These are phyloP conservation scores for Sycophaga agraensis DNA, from an alignment of 1,140 invertebrate species.

Conservation along the genomic window DNA sequence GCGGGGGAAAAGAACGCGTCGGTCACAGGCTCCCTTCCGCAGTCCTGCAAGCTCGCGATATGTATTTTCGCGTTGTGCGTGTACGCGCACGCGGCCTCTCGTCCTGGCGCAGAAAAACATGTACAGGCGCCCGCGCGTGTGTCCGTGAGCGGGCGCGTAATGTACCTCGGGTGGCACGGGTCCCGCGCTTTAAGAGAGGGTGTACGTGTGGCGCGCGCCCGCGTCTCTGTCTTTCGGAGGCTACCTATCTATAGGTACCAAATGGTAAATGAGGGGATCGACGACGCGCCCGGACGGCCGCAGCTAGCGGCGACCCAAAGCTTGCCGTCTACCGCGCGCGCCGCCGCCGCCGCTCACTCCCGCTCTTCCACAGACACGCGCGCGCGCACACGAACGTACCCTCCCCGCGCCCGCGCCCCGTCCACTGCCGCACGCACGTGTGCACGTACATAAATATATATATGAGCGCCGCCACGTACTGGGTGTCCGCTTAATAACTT, in stretches of 20 bases:
- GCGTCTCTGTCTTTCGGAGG: slow-evolving; percentile 41
- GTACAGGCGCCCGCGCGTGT: neutral
- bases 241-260: slow-evolving; percentile 59
- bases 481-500: no score
- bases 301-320: slow-evolving; percentile 59
- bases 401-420: neutral
- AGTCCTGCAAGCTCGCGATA: no score
- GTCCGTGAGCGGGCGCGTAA: neutral
- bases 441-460: neutral
- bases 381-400: neutral
- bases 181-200: neutral
- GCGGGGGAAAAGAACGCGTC: no score
- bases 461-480: no score
- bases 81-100: no score
- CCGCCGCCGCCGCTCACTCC: slow-evolving; percentile 36
- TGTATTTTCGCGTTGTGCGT: no score
- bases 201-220: slow-evolving; percentile 1
- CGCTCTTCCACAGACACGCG: neutral
- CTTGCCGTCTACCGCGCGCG: slow-evolving; percentile 55
- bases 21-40: no score
- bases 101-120: no score
- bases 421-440: neutral
- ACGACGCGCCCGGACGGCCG: slow-evolving; percentile 53
- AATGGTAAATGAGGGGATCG: slow-evolving; percentile 60
- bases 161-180: neutral